phyloP scores from a whole-genome alignment of 1,140 invertebrate genomes.

The Plutomurus gul region DNA sequence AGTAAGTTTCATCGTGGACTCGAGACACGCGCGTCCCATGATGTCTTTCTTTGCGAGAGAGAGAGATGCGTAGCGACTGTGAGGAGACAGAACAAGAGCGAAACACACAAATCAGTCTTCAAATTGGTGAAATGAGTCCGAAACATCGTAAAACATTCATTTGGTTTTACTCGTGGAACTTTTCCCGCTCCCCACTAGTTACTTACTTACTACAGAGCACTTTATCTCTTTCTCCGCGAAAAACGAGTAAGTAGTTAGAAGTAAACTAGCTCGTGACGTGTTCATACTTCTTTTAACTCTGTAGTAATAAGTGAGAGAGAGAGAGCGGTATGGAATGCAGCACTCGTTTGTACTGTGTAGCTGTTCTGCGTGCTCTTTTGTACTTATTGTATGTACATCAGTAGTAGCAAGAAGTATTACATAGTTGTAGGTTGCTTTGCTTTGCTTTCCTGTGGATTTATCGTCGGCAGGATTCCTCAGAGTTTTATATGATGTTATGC shows the following conservation, averaged over 20 bases:
- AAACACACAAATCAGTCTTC: constrained; percentile 10
- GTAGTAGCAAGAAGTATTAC: too few species aligned
- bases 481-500: constrained; percentile 19
- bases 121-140: constrained; percentile 20
- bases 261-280: background rate
- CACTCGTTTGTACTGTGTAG: too few species aligned
- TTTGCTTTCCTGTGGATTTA: background rate
- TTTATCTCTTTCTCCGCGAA: constrained; percentile 2
- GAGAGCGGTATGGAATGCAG: too few species aligned
- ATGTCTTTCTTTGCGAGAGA: too few species aligned
- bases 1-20: too few species aligned
- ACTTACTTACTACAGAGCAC: background rate
- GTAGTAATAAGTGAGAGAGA: too few species aligned
- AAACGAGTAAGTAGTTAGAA: background rate
- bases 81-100: background rate
- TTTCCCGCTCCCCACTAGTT: background rate
- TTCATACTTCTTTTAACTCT: background rate
- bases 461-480: background rate
- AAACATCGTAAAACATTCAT: constrained; percentile 22
- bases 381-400: too few species aligned
- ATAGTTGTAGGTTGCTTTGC: too few species aligned
- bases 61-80: background rate
- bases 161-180: background rate
- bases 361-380: too few species aligned
- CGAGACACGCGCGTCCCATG: too few species aligned